Percentiles rank a stretch among this genome's conserved stretches.
These are phyloP conservation scores for Rynchops niger DNA, from an alignment of 2,113 vertebrate genomes.

Conservation along the genomic window DNA sequence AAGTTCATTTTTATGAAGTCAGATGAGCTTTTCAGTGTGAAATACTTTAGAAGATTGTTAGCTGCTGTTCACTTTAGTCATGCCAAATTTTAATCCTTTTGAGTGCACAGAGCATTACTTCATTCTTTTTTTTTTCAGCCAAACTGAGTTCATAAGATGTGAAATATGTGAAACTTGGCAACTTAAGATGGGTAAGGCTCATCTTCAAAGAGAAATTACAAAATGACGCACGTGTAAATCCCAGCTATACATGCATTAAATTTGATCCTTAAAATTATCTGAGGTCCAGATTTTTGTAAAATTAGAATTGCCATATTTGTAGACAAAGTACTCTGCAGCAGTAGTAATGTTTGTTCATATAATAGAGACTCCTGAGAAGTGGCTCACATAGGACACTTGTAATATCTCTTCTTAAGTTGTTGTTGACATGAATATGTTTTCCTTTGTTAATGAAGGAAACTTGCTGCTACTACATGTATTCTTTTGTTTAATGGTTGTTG, in stretches of 20 bases:
- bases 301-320: background rate
- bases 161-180: constrained; percentile 45
- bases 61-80: constrained; percentile 13
- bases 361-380: background rate
- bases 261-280: constrained; percentile 5
- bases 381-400: background rate
- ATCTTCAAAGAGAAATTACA: constrained; percentile 55
- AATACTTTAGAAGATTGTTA: constrained; percentile 2
- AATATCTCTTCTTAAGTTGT: background rate
- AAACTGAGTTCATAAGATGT: constrained; percentile 11
- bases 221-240: constrained; percentile 49
- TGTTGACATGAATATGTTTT: background rate
- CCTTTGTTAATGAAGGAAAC: background rate
- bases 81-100: constrained; percentile 48
- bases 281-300: background rate
- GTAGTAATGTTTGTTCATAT: background rate
- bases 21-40: background rate
- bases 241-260: background rate
- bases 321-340: background rate
- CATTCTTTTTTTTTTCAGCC: background rate
- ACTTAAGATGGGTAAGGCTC: constrained; percentile 9
- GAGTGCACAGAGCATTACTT: constrained; percentile 35
- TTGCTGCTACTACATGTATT: background rate
- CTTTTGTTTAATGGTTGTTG: background rate
- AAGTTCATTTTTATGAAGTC: background rate